phyloP scores from a whole-genome alignment of 2,113 vertebrate genomes.

The Sciurus niger region DNA sequence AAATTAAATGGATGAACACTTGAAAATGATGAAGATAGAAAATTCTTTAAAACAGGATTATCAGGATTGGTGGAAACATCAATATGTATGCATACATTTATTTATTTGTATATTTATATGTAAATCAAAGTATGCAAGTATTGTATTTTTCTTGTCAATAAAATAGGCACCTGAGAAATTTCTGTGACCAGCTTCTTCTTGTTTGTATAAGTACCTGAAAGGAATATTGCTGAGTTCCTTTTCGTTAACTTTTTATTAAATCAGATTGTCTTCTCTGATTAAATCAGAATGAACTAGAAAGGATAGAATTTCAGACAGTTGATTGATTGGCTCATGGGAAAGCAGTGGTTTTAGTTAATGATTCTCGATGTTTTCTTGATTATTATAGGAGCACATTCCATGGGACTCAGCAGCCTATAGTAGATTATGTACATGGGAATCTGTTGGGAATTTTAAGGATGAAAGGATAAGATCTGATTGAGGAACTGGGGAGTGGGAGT shows the following conservation, averaged over 20 bases:
- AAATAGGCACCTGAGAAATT: not conserved
- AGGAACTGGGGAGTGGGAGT: not conserved
- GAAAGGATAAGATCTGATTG: not conserved
- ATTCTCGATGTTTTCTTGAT: not conserved
- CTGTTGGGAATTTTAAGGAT: not conserved
- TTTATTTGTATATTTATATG: not conserved
- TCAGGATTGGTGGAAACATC: not conserved
- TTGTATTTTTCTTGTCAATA: not conserved
- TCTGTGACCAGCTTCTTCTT: not conserved
- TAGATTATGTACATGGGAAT: not conserved
- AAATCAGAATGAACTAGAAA: conserved; percentile 24
- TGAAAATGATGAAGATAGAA: not conserved
- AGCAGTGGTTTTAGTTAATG: conserved; percentile 55
- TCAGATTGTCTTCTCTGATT: not conserved
- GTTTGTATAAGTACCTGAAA: not conserved
- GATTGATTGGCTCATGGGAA: conserved; percentile 5
- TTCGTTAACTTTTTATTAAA: conserved; percentile 42
- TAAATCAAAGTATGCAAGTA: not conserved
- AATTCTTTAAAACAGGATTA: conserved; percentile 48
- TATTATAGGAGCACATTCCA: not conserved
- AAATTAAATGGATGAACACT: not conserved
- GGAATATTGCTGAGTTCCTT: not conserved
- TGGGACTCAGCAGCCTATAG: not conserved
- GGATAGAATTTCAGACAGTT: conserved; percentile 26
- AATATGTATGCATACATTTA: not conserved